Evolutionary conservation across 2,113 vertebrate genomes (phyloP).

Genomic region (Scalopus aquaticus): DNA sequence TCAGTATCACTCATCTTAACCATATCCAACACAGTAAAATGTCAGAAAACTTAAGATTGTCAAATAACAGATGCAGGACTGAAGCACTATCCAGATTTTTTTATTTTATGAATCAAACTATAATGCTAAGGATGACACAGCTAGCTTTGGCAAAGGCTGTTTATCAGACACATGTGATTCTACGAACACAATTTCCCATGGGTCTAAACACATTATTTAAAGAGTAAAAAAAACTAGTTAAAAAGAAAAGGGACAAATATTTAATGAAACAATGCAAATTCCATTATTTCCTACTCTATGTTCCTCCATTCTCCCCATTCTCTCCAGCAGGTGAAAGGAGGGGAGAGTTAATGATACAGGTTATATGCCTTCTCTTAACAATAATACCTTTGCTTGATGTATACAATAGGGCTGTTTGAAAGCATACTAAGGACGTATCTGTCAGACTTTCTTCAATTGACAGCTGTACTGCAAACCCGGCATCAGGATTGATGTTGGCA

Average conservation of each 20-base stretch:
- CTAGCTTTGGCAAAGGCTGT: not conserved
- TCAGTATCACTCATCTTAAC: not conserved
- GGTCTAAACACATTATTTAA: conserved; percentile 26
- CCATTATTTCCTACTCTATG: not conserved
- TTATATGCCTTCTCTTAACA: not conserved
- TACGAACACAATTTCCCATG: not conserved
- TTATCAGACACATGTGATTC: not conserved
- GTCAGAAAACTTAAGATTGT: not conserved
- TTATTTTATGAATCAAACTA: conserved; percentile 9
- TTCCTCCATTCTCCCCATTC: not conserved
- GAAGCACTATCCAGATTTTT: not conserved
- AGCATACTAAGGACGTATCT: conserved; percentile 95
- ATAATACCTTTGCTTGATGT: conserved; percentile 97
- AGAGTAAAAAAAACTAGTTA: not conserved
- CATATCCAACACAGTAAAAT: not conserved
- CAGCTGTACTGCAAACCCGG: conserved; percentile 98
- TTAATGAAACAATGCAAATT: not conserved
- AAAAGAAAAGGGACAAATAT: not conserved
- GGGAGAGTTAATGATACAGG: not conserved
- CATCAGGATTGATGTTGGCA: conserved; percentile 98
- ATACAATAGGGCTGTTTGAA: conserved; percentile 97
- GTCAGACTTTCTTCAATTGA: conserved; percentile 95
- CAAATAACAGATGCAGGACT: not conserved
- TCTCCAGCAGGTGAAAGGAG: not conserved
- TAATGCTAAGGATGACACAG: not conserved